Conservation (phyloP, 1,140 invertebrate species). For the Neodiprion lecontei region DNA sequence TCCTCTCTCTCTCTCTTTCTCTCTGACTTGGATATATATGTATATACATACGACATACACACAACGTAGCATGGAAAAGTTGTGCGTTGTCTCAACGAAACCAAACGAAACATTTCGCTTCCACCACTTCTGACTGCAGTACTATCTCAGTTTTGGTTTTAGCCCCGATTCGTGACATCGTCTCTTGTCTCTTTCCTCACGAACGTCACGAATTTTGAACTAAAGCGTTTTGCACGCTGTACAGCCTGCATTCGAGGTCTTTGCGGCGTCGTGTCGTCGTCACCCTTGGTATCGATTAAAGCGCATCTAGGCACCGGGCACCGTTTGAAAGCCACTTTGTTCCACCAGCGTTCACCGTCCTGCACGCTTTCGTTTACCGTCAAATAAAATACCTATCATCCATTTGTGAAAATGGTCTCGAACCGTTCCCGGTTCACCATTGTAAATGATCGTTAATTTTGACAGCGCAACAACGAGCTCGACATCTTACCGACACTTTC, state of each 20-base stretch:
- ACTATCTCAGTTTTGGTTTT: neutral
- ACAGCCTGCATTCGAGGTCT: neutral
- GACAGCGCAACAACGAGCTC: too few species aligned
- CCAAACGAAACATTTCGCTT: neutral
- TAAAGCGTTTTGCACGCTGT: neutral
- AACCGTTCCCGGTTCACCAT: too few species aligned
- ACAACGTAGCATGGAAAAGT: too few species aligned
- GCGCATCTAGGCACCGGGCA: neutral
- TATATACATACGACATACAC: neutral
- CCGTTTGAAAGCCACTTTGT: neutral
- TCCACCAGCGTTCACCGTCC: neutral
- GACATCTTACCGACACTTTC: too few species aligned
- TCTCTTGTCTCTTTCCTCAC: neutral
- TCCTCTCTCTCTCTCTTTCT: neutral
- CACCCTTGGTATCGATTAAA: slow-evolving; percentile 2
- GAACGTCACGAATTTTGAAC: neutral
- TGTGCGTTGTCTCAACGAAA: neutral
- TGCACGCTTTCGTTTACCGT: neutral
- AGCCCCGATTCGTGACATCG: neutral
- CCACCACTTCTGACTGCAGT: neutral
- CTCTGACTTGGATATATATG: neutral
- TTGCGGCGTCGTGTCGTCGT: neutral
- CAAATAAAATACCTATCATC: too few species aligned
- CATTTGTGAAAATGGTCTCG: too few species aligned
- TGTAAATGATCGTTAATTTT: too few species aligned